phyloP scores from a whole-genome alignment of 2,113 vertebrate species.

The Noturus placidus region DNA sequence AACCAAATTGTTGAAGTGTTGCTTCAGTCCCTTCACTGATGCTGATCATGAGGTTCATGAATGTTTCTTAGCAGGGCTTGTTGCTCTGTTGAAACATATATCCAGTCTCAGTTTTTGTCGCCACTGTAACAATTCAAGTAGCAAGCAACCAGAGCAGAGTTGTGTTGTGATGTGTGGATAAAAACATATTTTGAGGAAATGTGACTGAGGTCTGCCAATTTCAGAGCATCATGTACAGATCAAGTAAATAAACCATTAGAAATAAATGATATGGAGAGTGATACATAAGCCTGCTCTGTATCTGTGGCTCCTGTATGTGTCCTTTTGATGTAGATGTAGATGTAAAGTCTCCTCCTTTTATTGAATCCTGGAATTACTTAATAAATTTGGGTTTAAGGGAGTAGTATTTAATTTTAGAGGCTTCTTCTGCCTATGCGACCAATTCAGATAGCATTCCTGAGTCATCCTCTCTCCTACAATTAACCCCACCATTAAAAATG shows the following conservation, averaged over 20 bases:
- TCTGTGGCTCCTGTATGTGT: not conserved
- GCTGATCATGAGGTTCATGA: not conserved
- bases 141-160: not conserved
- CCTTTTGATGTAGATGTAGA: not conserved
- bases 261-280: not conserved
- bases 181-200: slow-evolving; percentile 19
- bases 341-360: not conserved
- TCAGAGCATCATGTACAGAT: not conserved
- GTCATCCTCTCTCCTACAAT: not conserved
- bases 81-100: slow-evolving; percentile 6
- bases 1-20: not conserved
- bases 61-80: not conserved
- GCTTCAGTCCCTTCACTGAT: not conserved
- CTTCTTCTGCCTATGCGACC: not conserved
- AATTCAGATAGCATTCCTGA: not conserved
- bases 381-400: not conserved
- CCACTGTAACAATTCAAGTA: slow-evolving; percentile 8
- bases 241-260: not conserved
- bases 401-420: not conserved
- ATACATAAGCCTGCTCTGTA: not conserved
- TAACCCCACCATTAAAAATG: not conserved
- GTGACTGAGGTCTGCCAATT: not conserved
- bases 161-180: not conserved
- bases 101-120: not conserved
- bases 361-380: not conserved